Conservation (phyloP, 1,140 invertebrate species). For the Drosophila tsacasi region DNA sequence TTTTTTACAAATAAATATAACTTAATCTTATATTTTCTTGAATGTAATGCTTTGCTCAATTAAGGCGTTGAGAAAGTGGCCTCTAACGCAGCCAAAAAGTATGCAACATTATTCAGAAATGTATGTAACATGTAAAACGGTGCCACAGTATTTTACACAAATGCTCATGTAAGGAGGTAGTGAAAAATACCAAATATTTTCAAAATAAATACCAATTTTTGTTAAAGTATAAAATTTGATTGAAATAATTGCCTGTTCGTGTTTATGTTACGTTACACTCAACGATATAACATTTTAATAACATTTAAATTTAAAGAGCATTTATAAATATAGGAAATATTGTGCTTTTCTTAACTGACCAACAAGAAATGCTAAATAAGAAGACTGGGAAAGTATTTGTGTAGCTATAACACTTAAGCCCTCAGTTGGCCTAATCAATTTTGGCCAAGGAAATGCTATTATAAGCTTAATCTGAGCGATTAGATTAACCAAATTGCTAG, state of each 20-base stretch:
- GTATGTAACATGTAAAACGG: neutral
- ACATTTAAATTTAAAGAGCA: too few species aligned
- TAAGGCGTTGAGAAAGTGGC: too few species aligned
- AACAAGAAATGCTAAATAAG: neutral
- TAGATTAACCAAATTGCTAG: conserved; percentile 60
- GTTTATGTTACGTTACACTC: too few species aligned
- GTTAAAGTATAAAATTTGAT: too few species aligned
- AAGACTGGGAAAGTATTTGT: neutral
- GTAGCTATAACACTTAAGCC: neutral
- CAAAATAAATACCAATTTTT: neutral
- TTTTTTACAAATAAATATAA: neutral
- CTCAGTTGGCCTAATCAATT: conserved; percentile 24
- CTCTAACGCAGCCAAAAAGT: conserved; percentile 2
- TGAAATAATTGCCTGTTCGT: too few species aligned
- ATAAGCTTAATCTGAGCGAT: conserved; percentile 62
- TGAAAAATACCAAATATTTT: neutral
- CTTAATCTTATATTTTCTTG: too few species aligned
- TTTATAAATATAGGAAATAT: neutral
- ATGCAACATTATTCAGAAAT: neutral
- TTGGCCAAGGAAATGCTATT: conserved; percentile 39
- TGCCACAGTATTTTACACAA: neutral
- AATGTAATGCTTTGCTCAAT: neutral
- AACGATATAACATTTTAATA: too few species aligned
- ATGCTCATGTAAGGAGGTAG: neutral
- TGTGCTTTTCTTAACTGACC: neutral